Evolutionary conservation across 2,797 vertebrate species (phyloP).

Genomic region (Echeneis naucrates): DNA sequence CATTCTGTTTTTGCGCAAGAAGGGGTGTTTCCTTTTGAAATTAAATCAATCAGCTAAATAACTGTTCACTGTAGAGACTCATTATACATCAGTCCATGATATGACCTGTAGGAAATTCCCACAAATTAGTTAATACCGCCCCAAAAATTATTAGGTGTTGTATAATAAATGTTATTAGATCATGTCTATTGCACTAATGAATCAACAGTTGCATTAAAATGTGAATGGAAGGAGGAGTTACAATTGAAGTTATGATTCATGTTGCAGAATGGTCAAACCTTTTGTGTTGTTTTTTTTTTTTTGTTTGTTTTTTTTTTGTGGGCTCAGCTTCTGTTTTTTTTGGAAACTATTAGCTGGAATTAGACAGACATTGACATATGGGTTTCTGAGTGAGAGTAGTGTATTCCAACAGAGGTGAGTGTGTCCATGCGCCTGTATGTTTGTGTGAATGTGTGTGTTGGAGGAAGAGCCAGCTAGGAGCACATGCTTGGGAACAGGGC

Average conservation of each 20-base stretch:
- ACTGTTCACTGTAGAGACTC: conserved; percentile 24
- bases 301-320: no score
- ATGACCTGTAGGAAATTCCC: conserved; percentile 47
- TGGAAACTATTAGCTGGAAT: conserved; percentile 73
- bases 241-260: conserved; percentile 11
- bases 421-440: conserved; percentile 30
- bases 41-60: conserved; percentile 42
- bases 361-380: conserved; percentile 71
- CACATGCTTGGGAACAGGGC: conserved; percentile 58
- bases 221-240: conserved; percentile 5
- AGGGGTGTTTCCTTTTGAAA: conserved; percentile 51
- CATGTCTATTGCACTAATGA: conserved; percentile 57
- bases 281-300: no score
- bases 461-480: conserved; percentile 53
- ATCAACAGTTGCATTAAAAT: conserved; percentile 27
- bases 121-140: conserved; percentile 34
- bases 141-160: conserved; percentile 47
- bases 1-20: conserved; percentile 38
- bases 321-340: conserved; percentile 60
- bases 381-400: conserved; percentile 54
- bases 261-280: conserved; percentile 12
- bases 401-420: conserved; percentile 55
- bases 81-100: conserved; percentile 41
- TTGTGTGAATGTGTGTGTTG: conserved; percentile 27
- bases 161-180: conserved; percentile 57